These are phyloP conservation scores for Bombus consobrinus DNA, from an alignment of 1,140 invertebrate genomes.

Conservation along the genomic window DNA sequence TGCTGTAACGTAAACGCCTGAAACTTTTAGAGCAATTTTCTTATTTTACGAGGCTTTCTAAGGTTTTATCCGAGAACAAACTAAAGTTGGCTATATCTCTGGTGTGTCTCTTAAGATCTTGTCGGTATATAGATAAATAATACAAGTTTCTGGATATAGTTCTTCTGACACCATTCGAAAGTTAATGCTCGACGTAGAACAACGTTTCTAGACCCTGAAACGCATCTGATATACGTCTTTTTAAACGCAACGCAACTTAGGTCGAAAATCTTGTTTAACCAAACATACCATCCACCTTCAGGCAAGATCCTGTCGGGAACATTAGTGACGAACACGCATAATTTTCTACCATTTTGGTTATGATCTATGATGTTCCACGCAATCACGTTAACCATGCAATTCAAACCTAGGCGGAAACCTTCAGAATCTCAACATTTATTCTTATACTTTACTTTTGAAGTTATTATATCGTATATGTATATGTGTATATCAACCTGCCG, in stretches of 20 bases:
- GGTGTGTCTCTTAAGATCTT: no score
- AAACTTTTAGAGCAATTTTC: slow-evolving; percentile 21
- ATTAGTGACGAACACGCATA: not conserved
- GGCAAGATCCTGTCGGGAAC: not conserved
- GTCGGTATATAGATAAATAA: not conserved
- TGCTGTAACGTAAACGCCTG: not conserved
- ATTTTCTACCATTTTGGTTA: no score
- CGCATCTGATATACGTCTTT: no score
- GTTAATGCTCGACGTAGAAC: not conserved
- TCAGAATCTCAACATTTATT: no score
- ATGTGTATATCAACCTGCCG: no score
- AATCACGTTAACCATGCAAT: no score
- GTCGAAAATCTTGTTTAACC: not conserved
- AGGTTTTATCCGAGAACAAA: not conserved
- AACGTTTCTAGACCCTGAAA: no score
- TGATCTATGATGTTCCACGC: no score
- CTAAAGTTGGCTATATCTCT: not conserved
- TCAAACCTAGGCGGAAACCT: no score
- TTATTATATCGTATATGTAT: not conserved
- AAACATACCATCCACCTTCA: not conserved
- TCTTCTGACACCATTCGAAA: accelerated
- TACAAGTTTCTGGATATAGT: not conserved
- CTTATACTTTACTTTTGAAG: no score
- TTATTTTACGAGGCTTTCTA: slow-evolving; percentile 34
- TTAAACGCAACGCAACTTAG: not conserved